phyloP scores from a whole-genome alignment of 2,888 invertebrate genomes.

The Nymphalis polychloros region DNA sequence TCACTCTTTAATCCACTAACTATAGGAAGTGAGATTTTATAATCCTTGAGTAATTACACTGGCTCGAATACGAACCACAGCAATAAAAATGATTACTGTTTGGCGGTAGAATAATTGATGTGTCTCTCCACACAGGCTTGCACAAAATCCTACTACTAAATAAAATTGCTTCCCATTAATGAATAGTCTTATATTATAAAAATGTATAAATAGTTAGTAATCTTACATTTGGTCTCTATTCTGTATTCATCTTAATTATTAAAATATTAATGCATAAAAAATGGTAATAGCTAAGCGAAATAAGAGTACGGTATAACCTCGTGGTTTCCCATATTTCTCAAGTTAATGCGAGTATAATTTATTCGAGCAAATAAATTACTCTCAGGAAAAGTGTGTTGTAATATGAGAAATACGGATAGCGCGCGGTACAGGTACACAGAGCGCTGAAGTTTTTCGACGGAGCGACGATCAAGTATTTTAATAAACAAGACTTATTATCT shows the following conservation, averaged over 20 bases:
- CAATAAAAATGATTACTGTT: too few species aligned
- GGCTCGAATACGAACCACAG: too few species aligned
- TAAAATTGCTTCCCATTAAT: too few species aligned
- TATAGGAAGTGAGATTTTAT: too few species aligned
- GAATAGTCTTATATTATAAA: too few species aligned
- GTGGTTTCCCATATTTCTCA: slow-evolving; percentile 27
- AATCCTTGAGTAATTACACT: too few species aligned
- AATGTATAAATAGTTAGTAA: too few species aligned
- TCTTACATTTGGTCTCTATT: too few species aligned
- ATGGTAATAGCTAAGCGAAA: slow-evolving; percentile 20
- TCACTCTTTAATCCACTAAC: too few species aligned
- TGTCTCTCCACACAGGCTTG: too few species aligned
- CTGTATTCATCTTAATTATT: neutral
- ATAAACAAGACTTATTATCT: slow-evolving; percentile 14
- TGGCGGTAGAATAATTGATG: too few species aligned
- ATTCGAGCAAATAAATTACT: slow-evolving; percentile 51
- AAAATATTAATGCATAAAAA: slow-evolving; percentile 14
- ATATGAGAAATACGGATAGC: slow-evolving; percentile 30
- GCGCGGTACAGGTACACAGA: slow-evolving; percentile 22
- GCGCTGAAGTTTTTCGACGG: slow-evolving; percentile 19
- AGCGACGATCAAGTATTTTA: slow-evolving; percentile 16
- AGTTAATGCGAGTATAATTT: slow-evolving; percentile 45
- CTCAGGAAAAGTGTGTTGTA: slow-evolving; percentile 45
- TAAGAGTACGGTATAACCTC: slow-evolving; percentile 20
- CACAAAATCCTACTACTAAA: too few species aligned